These are phyloP conservation scores for Priocnemis perturbator DNA, from an alignment of 2,888 invertebrate genomes.

Conservation along the genomic window DNA sequence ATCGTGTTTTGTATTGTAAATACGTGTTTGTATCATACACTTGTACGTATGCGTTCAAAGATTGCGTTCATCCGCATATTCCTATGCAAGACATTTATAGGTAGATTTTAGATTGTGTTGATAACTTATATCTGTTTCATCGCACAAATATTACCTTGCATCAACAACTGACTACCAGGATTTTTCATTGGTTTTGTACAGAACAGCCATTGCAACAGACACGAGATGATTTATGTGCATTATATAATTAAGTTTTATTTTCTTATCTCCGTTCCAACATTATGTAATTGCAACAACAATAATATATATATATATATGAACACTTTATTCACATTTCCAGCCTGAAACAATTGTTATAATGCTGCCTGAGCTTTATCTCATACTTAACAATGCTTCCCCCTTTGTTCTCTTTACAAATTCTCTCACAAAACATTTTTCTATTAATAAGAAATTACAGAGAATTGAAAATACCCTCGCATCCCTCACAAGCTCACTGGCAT, in stretches of 20 bases:
- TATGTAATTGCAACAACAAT: background rate
- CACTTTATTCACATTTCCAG: conserved; percentile 62
- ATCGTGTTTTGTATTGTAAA: no score
- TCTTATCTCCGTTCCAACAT: background rate
- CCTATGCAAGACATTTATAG: no score
- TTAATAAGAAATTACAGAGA: conserved; percentile 36
- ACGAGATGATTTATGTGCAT: background rate
- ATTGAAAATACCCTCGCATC: conserved; percentile 41
- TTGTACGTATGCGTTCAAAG: no score
- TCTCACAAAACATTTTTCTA: conserved; percentile 44
- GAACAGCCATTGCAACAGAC: background rate
- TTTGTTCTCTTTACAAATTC: conserved; percentile 49
- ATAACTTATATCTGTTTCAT: background rate
- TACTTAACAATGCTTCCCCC: conserved; percentile 55
- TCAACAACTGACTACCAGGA: background rate
- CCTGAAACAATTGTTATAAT: conserved; percentile 75
- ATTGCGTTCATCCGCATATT: no score
- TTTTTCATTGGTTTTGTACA: background rate
- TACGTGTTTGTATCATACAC: no score
- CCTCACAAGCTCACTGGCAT: conserved; percentile 70
- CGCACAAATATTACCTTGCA: background rate
- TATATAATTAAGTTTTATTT: conserved; percentile 12
- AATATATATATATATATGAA: conserved; percentile 34
- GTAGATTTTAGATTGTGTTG: background rate
- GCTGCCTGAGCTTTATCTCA: conserved; percentile 72